Evolutionary conservation across 2,888 invertebrate genomes (phyloP).

Genomic region (Theretra japonica): DNA sequence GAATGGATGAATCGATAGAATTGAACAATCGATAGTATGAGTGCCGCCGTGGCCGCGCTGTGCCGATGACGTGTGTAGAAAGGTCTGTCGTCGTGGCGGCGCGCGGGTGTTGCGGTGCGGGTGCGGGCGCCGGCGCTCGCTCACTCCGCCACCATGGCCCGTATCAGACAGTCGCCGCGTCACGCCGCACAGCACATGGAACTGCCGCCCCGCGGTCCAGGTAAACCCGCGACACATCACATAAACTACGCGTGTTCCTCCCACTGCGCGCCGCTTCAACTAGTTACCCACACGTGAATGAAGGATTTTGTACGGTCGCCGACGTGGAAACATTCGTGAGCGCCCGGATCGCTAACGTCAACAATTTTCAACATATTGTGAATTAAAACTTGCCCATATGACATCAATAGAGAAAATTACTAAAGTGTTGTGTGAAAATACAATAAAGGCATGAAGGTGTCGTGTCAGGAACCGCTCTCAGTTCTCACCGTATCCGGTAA

Average conservation of each 20-base stretch:
- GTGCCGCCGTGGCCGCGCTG: conserved; percentile 38
- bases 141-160: conserved; percentile 81
- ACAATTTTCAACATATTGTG: conserved; percentile 16
- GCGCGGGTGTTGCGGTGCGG: conserved; percentile 46
- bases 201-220: conserved; percentile 82
- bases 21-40: conserved; percentile 15
- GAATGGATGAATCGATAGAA: conserved; percentile 22
- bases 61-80: conserved; percentile 51
- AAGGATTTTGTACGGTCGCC: background rate
- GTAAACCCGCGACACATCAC: conserved; percentile 50
- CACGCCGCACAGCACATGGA: conserved; percentile 73
- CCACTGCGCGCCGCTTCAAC: background rate
- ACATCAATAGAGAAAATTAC: background rate
- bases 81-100: conserved; percentile 59
- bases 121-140: conserved; percentile 47
- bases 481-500: background rate
- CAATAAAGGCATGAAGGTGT: background rate
- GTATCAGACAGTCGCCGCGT: conserved; percentile 80
- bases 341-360: background rate
- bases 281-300: background rate
- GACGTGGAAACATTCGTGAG: background rate
- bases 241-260: background rate
- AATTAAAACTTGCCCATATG: conserved; percentile 9
- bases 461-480: background rate
- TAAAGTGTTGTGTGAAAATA: background rate